These are phyloP conservation scores for Lasioglossum lativentre DNA, from an alignment of 2,888 invertebrate genomes.

Conservation along the genomic window DNA sequence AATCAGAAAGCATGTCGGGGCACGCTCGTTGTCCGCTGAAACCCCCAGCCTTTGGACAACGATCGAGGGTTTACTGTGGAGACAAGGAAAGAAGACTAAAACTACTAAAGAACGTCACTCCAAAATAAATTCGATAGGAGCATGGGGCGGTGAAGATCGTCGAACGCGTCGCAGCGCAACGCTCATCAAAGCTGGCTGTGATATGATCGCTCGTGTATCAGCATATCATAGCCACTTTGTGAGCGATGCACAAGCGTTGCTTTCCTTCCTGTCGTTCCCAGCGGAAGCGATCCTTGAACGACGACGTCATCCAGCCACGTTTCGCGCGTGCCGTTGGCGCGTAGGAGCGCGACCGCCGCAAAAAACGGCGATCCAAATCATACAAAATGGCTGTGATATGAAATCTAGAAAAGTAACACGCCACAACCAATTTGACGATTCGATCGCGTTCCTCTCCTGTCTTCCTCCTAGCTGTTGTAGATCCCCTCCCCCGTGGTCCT, in stretches of 20 bases:
- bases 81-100: no score
- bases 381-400: conserved; percentile 99
- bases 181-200: conserved; percentile 99
- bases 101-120: background rate
- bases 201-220: conserved; percentile 89
- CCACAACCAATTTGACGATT: conserved; percentile 93
- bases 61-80: no score
- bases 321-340: background rate
- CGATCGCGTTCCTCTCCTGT: conserved; percentile 76
- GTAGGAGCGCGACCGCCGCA: conserved; percentile 72
- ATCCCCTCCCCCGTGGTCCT: background rate
- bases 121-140: background rate
- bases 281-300: conserved; percentile 4
- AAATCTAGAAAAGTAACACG: conserved; percentile 86
- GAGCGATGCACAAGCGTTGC: conserved; percentile 87
- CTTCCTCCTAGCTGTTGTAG: background rate
- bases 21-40: no score
- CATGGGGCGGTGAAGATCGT: background rate
- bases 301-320: background rate
- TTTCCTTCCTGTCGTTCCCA: conserved; percentile 33
- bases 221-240: conserved; percentile 97
- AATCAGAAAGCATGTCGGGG: no score
- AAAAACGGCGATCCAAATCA: conserved; percentile 91
- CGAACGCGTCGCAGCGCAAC: conserved; percentile 84
- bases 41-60: no score